These are phyloP conservation scores for Microcebus tavaratra DNA, from an alignment of 2,113 vertebrate species.

Conservation along the genomic window DNA sequence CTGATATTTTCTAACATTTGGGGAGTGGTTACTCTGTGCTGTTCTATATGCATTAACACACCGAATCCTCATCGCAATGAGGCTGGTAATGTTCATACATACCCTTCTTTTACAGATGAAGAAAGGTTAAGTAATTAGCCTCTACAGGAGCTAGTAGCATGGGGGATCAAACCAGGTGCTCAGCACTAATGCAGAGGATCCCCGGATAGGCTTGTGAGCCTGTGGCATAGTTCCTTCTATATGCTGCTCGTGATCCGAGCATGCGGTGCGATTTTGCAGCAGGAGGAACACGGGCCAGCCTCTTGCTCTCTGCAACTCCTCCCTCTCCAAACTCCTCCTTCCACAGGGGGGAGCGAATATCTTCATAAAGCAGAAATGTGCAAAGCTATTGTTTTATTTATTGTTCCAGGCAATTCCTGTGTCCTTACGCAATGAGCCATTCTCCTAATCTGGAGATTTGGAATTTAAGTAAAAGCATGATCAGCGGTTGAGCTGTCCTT, in stretches of 20 bases:
- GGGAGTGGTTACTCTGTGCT: neutral
- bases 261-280: neutral
- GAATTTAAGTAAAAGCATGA: conserved; percentile 23
- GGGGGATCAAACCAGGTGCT: neutral
- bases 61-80: neutral
- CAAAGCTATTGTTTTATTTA: conserved; percentile 5
- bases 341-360: neutral
- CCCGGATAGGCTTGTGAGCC: neutral
- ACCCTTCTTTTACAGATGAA: neutral
- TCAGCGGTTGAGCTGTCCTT: neutral
- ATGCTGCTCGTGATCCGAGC: neutral
- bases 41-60: neutral
- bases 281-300: neutral
- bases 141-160: neutral
- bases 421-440: neutral
- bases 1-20: neutral
- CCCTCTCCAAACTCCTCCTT: neutral
- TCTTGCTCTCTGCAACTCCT: neutral
- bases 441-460: conserved; percentile 24
- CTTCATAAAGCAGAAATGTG: conserved; percentile 45
- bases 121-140: neutral
- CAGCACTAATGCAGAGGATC: neutral
- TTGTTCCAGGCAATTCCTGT: neutral
- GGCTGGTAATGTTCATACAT: neutral
- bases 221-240: neutral